Conservation (phyloP, 1,140 invertebrate genomes). For the Maconellicoccus hirsutus region DNA sequence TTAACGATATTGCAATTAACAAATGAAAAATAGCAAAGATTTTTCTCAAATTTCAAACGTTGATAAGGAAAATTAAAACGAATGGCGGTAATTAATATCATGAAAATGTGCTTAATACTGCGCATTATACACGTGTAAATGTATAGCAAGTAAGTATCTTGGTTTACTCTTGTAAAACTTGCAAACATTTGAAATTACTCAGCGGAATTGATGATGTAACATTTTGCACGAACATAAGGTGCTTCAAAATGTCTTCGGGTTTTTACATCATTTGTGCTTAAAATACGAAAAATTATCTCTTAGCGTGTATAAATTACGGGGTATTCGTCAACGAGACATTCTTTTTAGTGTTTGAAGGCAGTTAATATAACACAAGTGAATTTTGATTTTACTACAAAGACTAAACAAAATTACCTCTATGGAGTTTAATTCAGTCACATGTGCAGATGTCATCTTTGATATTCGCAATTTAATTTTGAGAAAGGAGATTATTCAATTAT, state of each 20-base stretch:
- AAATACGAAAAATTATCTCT: no score
- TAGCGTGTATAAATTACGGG: no score
- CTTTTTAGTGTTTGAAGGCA: no score
- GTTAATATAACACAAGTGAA: no score
- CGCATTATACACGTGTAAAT: constrained; percentile 4
- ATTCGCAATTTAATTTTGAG: no score
- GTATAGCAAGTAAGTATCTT: neutral
- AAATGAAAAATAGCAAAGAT: neutral
- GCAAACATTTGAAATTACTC: neutral
- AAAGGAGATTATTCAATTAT: no score
- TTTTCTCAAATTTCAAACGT: neutral
- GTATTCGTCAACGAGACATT: no score
- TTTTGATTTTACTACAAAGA: no score
- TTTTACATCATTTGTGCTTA: no score
- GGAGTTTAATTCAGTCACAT: no score
- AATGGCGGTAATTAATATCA: neutral
- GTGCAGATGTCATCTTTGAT: no score
- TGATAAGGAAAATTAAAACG: neutral
- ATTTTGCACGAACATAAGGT: neutral
- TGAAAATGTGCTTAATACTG: neutral
- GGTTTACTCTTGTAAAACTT: neutral
- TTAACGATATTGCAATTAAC: neutral
- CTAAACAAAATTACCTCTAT: no score
- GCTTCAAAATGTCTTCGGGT: neutral
- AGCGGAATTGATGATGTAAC: neutral